Evolutionary conservation across 1,140 invertebrate species (phyloP).

Genomic region (Rhizoglyphus robini): DNA sequence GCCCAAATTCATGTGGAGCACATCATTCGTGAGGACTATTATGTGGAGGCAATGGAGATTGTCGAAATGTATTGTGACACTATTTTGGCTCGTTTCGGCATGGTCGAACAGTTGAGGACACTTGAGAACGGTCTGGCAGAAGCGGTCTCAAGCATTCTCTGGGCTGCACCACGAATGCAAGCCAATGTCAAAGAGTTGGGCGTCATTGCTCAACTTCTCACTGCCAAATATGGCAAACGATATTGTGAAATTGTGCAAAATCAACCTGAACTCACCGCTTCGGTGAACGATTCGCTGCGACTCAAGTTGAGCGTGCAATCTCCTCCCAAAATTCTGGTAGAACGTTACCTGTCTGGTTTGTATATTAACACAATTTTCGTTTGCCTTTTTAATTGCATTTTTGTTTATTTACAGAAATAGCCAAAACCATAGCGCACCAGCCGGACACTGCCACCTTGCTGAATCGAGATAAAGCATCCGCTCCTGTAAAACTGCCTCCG

Average conservation of each 20-base stretch:
- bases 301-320: conserved; percentile 90
- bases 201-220: conserved; percentile 74
- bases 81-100: conserved; percentile 81
- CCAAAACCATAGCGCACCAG: neutral
- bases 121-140: conserved; percentile 88
- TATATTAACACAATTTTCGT: neutral
- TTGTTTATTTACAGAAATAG: neutral
- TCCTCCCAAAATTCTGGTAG: conserved; percentile 85
- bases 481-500: too few species aligned
- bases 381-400: neutral
- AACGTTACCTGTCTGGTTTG: conserved; percentile 64
- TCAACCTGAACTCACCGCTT: conserved; percentile 51
- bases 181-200: conserved; percentile 54
- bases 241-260: conserved; percentile 74
- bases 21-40: conserved; percentile 95
- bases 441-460: neutral
- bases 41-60: conserved; percentile 94
- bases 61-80: conserved; percentile 99
- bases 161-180: conserved; percentile 71
- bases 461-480: too few species aligned
- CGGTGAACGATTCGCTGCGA: conserved; percentile 84
- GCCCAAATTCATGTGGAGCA: conserved; percentile 95
- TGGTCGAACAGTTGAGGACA: conserved; percentile 94
- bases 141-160: conserved; percentile 87
- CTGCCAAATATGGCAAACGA: conserved; percentile 82